Percentiles rank a stretch among this genome's conserved stretches.
These are phyloP conservation scores for Thamnophis sirtalis DNA, from an alignment of 2,113 vertebrate species.

Conservation along the genomic window DNA sequence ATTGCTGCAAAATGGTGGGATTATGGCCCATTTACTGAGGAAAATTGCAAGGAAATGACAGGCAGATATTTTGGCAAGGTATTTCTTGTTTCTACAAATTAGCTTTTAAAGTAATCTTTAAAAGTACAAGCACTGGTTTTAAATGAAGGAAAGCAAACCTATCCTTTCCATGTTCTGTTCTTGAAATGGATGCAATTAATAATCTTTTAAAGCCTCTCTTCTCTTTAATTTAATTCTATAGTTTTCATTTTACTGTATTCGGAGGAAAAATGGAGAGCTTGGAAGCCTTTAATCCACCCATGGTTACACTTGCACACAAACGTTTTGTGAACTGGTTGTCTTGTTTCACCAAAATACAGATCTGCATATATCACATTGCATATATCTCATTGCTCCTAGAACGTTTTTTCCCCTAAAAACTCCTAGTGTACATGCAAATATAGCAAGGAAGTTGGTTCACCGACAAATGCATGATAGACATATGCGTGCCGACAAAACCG, in stretches of 20 bases:
- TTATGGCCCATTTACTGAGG: conserved; percentile 50
- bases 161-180: conserved; percentile 10
- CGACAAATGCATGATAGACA: too few species aligned
- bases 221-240: not conserved
- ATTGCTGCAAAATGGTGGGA: conserved; percentile 53
- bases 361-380: not conserved
- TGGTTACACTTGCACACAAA: not conserved
- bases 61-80: conserved; percentile 30
- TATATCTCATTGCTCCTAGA: not conserved
- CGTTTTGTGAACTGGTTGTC: not conserved
- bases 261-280: not conserved
- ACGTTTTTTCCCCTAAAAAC: not conserved
- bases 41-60: conserved; percentile 52
- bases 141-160: conserved; percentile 1
- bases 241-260: not conserved
- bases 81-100: conserved; percentile 44
- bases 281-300: not conserved
- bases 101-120: conserved; percentile 9
- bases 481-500: too few species aligned
- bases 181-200: conserved; percentile 4
- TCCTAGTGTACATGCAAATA: too few species aligned
- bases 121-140: conserved; percentile 18
- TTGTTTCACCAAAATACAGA: not conserved
- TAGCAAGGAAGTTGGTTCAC: too few species aligned
- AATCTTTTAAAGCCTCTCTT: not conserved